phyloP scores from a whole-genome alignment of 2,113 vertebrate genomes.

The Eupsittula cactorum region DNA sequence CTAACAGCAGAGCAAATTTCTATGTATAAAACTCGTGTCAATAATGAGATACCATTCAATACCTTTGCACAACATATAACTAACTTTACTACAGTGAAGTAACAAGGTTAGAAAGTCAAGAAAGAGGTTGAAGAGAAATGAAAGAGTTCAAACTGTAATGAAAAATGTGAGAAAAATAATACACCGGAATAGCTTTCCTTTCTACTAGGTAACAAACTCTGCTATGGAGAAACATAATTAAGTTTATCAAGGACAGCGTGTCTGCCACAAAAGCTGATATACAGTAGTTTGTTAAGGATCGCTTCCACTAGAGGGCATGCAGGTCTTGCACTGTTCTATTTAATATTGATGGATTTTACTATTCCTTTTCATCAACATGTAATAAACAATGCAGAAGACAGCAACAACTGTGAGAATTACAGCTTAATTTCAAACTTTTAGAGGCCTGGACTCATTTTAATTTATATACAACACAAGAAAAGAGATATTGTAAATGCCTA shows the following conservation, averaged over 20 bases:
- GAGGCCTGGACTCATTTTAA: not conserved
- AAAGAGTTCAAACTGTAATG: not conserved
- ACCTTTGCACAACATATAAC: not conserved
- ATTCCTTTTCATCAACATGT: not conserved
- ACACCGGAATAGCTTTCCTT: not conserved
- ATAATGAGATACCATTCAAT: not conserved
- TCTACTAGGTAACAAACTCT: not conserved
- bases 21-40: not conserved
- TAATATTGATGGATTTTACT: not conserved
- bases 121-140: not conserved
- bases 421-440: not conserved
- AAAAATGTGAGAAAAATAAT: not conserved
- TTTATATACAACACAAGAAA: not conserved
- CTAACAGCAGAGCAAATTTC: constrained; percentile 68
- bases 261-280: not conserved
- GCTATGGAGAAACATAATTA: not conserved
- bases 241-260: not conserved
- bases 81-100: not conserved
- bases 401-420: not conserved
- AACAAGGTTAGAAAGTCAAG: not conserved
- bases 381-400: not conserved
- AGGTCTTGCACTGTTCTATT: constrained; percentile 2
- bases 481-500: not conserved
- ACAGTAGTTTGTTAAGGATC: not conserved
- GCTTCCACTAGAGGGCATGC: constrained; percentile 66